Evolutionary conservation across 64 coral and sea anemone species (phyloP), one percentile per base, ranked within the genome.

Genomic region (Montipora cactus): DNA sequence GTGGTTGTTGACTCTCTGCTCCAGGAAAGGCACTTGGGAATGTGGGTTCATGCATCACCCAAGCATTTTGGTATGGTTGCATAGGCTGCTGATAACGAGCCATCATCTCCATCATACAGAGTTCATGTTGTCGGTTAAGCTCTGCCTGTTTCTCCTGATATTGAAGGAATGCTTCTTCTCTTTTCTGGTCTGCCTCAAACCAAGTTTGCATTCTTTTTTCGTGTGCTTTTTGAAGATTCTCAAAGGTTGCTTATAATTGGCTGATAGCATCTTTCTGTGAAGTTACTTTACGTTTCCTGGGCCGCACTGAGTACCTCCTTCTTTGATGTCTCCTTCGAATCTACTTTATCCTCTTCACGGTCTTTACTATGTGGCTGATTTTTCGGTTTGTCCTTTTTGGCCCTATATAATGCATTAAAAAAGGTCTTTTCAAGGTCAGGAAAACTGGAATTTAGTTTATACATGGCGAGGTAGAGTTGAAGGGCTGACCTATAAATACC

Each of bases 141-240:
- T 95, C 93, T 78, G 81, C 93, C 61, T 95, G 93, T 87, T 85
- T 95, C 67, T 95, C 93, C 73, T 95, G 93, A 87, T 90, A 87
- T 89, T 86, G 18, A 59, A 95, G 88, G 21, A 95, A 95, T 52
- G 88, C 12, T 61, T 87, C 59, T 86, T 90, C 81, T 21, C 93
- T 91, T 89, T 80, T 90, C 8, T 81, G 70, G 5, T 90, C 93
- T 78, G 79, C 80, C 59, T 90, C 80, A 77, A 83, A 48, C 88
- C 80, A 87, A 47, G 21, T 87, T 80, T 90, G 87, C 74, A 95
- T 89, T 88, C 25, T 78, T 25, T 90, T 90, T 16, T 90, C 93
- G 49, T 95, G 93, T 85, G 87, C 46, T 85, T 95, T 89, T 95
- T 90, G 80, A 86, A 90, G 87, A 87, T 84, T 85, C 49, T 89